Percentiles rank a stretch among this genome's conserved stretches.
Evolutionary conservation across 2,113 vertebrate genomes (phyloP).

Genomic region (Ahaetulla prasina): DNA sequence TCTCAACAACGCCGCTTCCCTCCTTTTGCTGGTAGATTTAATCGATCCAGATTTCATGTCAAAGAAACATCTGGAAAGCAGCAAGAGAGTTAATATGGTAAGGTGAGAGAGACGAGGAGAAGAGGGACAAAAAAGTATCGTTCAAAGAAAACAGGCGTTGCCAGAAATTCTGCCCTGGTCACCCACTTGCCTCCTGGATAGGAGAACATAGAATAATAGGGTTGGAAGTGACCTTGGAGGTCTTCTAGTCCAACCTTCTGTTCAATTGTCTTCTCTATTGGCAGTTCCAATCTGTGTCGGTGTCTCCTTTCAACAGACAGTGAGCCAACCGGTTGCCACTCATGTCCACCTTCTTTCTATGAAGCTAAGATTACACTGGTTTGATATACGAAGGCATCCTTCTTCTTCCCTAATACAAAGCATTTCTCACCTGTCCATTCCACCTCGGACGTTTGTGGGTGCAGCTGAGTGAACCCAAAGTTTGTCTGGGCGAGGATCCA

Average conservation of each 20-base stretch:
- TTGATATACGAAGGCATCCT: constrained; percentile 22
- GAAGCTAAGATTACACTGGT: constrained; percentile 44
- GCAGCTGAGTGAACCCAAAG: not conserved
- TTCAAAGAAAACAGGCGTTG: constrained; percentile 11
- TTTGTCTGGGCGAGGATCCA: not conserved
- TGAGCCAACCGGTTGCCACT: constrained; percentile 52
- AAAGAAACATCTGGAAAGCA: constrained; percentile 40
- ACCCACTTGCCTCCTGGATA: constrained; percentile 41
- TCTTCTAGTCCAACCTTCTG: not conserved
- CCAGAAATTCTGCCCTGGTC: constrained; percentile 48
- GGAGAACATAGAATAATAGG: not conserved
- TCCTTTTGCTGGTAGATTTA: constrained; percentile 36
- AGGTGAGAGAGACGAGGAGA: constrained; percentile 40
- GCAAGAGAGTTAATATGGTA: constrained; percentile 22
- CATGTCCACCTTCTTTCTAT: constrained; percentile 26
- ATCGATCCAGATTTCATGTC: constrained; percentile 35
- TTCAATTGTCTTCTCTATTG: constrained; percentile 44
- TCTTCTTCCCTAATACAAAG: constrained; percentile 46
- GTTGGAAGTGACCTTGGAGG: not conserved
- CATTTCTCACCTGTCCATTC: constrained; percentile 15
- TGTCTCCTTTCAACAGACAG: constrained; percentile 53
- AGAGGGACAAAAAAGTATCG: constrained; percentile 18
- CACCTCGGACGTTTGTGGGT: not conserved
- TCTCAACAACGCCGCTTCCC: constrained; percentile 42
- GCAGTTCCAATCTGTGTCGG: constrained; percentile 56